Conservation (phyloP, 2,888 invertebrate genomes). For the Lottia scabra region DNA sequence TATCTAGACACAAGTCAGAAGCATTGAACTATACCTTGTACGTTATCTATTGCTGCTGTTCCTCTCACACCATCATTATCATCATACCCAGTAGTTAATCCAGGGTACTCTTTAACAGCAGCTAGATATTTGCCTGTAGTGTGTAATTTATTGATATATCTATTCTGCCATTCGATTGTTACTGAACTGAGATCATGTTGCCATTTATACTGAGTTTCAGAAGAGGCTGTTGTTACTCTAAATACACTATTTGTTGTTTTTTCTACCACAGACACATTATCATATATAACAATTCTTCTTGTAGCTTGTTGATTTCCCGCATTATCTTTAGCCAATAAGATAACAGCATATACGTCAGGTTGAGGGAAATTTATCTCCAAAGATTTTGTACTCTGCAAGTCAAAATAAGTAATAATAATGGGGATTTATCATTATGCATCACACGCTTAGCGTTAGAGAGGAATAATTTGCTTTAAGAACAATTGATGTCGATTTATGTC, state of each 20-base stretch:
- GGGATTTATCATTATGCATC: no score
- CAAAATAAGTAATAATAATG: no score
- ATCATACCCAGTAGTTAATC: conserved; percentile 21
- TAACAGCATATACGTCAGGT: conserved; percentile 20
- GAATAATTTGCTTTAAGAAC: no score
- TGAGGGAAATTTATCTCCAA: no score
- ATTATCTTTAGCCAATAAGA: conserved; percentile 17
- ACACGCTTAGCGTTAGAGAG: no score
- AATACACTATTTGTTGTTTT: not conserved
- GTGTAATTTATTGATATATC: conserved; percentile 16
- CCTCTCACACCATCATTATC: conserved; percentile 24
- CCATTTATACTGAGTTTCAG: conserved; percentile 17
- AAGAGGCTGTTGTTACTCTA: conserved; percentile 10
- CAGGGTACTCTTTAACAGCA: not conserved
- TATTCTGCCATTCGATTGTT: conserved; percentile 9
- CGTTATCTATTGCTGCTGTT: conserved; percentile 13
- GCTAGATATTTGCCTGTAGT: conserved; percentile 12
- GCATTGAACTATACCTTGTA: conserved; percentile 12
- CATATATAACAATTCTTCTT: conserved; percentile 18
- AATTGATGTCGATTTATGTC: no score
- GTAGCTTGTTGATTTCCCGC: conserved; percentile 19
- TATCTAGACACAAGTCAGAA: no score
- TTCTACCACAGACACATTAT: conserved; percentile 9
- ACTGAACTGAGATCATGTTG: not conserved
- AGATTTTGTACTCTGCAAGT: no score